Evolutionary conservation across 2,113 vertebrate species (phyloP), one percentile per base, ranked within the genome.

Genomic region (Xenopus borealis): DNA sequence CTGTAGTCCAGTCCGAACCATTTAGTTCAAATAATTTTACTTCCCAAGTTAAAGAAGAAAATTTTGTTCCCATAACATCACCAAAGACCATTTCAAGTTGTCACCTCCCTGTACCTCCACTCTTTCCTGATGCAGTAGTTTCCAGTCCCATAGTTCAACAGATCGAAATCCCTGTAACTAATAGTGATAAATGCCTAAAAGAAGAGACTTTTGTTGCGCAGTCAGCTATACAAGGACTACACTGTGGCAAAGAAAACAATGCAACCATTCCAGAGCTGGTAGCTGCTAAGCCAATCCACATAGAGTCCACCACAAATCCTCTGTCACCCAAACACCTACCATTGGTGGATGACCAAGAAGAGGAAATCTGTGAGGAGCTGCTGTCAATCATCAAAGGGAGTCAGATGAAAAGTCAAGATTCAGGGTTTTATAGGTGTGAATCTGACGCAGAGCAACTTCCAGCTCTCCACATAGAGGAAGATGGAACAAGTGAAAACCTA

Each of bases 401-500:
- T 69, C 86, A 80, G 66, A 78, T 82, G 62, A 72, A 85, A 72
- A 62, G 76, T 78, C 79, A 81, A 72, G 82, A 84, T 7, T 67
- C 72, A 50, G 82, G 82, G 62, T 70, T 78, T 81, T 72, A 65
- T 13, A 75, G 72, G 70, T 77, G 6, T 59, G 70, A n/a, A n/a
- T 75, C 78, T 7, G 73, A 83, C 19, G 27, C 80, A 78, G 88
- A 86, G 81, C 80, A 81, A 78, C 83, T 80, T 55, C 79, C 89
- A 62, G 85, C 89, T 79, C 85, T 98, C 75, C 92, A 93, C 84
- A 95, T 98, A 85, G 86, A 93, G 81, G 96, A 99, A 81, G 93
- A 94, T 20, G 84, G 86, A 20, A 80, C 86, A 27, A 85, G 88
- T 66, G 69, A 74, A 40, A 12, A 46, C 75, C 75, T 79, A 84